Percentiles rank a stretch among this genome's conserved stretches.
phyloP scores from a whole-genome alignment of 2,113 vertebrate genomes.

The Burhinus bistriatus region DNA sequence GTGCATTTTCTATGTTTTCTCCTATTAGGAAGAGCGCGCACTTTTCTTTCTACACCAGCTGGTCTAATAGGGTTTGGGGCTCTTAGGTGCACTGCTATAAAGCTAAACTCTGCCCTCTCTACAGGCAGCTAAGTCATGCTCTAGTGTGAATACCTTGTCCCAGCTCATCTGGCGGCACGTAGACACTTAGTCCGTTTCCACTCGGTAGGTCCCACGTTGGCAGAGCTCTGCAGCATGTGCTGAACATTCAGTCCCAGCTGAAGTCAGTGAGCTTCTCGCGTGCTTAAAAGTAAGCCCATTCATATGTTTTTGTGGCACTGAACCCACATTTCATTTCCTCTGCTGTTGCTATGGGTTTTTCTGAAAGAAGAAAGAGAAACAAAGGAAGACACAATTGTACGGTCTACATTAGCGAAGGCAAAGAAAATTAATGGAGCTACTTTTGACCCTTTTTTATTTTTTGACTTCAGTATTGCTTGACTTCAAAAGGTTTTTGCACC shows the following conservation, averaged over 20 bases:
- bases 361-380: not conserved
- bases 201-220: rapidly evolving
- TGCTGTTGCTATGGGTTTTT: not conserved
- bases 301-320: not conserved
- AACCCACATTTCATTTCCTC: not conserved
- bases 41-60: not conserved
- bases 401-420: not conserved
- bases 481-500: not conserved
- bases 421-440: not conserved
- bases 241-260: not conserved
- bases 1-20: not conserved
- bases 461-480: not conserved
- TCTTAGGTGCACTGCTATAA: not conserved
- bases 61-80: not conserved
- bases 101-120: not conserved
- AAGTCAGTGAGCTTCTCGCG: not conserved
- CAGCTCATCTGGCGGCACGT: rapidly evolving
- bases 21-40: rapidly evolving
- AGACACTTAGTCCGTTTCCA: rapidly evolving
- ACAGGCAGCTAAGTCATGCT: not conserved
- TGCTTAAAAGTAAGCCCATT: not conserved
- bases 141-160: not conserved
- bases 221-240: not conserved
- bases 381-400: not conserved
- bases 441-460: not conserved